Evolutionary conservation across 2,888 invertebrate species (phyloP), one percentile per base, ranked within the genome.

Genomic region (Catocala nupta): DNA sequence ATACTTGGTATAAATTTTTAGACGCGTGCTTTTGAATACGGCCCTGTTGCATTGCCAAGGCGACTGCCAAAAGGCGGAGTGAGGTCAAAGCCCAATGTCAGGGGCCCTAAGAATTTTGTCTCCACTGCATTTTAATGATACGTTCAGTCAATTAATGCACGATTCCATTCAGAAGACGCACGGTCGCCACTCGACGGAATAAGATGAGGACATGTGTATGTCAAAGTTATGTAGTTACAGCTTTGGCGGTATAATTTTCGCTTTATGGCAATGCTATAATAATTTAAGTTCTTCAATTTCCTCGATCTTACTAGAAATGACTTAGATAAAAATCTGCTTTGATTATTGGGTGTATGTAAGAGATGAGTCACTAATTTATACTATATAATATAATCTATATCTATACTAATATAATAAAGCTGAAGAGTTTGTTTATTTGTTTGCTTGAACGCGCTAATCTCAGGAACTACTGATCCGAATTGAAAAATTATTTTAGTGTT

Each of bases 1-100:
- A 52, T 59, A 63, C 58, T 63, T 63, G 55, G 67, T 87, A 81
- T 83, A 84, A 77, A 87, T 85, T 88, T 88, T 85, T 84, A 88
- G 83, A 74, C 77, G 78, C 83, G 75, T 80, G 80, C 79, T 83
- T 79, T 83, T 78, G 79, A 83, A 79, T 80, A 75, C 78, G 84
- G 85, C 84, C 84, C 85, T 88, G 89, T 81, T 88, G 90, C 92
- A 93, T 89, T 93, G 93, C 92, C 93, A 93, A 93, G 93, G 93
- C 89, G 82, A 90, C 85, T 90, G 90, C 92, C 93, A 90, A 93
- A 93, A 90, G 87, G 82, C 84, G 81, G 68, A 74, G 75, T 84
- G 85, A 91, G 92, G 92, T 87, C 90, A 85, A 80, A 83, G 74
- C 82, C 85, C 93, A 93, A 93, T 92, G 93, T 93, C 93, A 93